Conservation (phyloP, 2,797 vertebrate genomes). For the Helarctos malayanus region DNA sequence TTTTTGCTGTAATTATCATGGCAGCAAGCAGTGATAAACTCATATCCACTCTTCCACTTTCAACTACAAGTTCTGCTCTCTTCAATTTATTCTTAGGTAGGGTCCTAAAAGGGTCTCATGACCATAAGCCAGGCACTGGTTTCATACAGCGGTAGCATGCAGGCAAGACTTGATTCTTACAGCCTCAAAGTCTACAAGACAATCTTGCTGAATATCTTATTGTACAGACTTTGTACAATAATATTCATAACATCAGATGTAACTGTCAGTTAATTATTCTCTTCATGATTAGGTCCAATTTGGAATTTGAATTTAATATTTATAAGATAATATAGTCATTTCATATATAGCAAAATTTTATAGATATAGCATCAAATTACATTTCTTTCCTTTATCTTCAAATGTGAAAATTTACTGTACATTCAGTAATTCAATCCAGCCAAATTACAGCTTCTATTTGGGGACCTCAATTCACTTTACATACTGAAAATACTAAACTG, state of each 20-base stretch:
- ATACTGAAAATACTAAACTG: slow-evolving; percentile 21
- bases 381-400: slow-evolving; percentile 30
- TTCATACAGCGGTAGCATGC: rapidly evolving
- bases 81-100: not conserved
- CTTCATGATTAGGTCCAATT: not conserved
- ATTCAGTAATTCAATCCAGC: not conserved
- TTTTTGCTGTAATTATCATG: not conserved
- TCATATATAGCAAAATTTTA: not conserved
- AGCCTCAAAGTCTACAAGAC: not conserved
- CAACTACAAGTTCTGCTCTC: not conserved
- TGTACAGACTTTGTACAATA: not conserved
- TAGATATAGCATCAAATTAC: not conserved
- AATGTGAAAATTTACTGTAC: slow-evolving; percentile 13
- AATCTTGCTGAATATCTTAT: not conserved
- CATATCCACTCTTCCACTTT: not conserved
- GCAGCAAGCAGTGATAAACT: not conserved
- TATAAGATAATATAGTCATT: not conserved
- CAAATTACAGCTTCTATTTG: not conserved
- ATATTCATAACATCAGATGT: not conserved
- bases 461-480: not conserved
- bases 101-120: not conserved
- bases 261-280: not conserved
- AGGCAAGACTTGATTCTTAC: not conserved
- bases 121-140: not conserved
- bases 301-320: slow-evolving; percentile 21